Conservation (phyloP, 30 jellyfish, hydroid and myxozoan species). For the Aurelia coerulea region DNA sequence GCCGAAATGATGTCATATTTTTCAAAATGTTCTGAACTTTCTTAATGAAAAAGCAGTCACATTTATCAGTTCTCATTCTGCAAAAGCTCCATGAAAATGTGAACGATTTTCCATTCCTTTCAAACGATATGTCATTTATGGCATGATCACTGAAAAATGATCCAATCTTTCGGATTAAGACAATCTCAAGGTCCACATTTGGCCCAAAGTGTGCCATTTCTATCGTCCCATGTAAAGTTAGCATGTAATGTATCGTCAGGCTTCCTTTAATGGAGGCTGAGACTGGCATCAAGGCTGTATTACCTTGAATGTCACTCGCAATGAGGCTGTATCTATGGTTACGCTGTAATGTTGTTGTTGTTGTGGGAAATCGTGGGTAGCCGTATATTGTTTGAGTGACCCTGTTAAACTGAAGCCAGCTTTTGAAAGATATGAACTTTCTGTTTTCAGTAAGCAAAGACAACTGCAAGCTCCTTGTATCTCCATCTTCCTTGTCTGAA, state of each 20-base stretch:
- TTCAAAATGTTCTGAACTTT: slow-evolving; percentile 24
- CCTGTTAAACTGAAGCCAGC: slow-evolving; percentile 72
- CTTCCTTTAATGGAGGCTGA: slow-evolving; percentile 56
- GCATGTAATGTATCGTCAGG: slow-evolving; percentile 24
- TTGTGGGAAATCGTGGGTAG: slow-evolving; percentile 50
- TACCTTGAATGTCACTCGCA: slow-evolving; percentile 86
- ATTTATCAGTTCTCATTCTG: slow-evolving; percentile 24
- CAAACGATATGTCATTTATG: slow-evolving; percentile 52
- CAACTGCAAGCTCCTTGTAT: slow-evolving; percentile 45
- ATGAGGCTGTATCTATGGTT: slow-evolving; percentile 52
- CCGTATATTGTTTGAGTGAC: slow-evolving; percentile 56
- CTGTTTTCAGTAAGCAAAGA: slow-evolving; percentile 34
- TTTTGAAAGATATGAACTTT: slow-evolving; percentile 6
- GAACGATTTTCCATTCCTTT: slow-evolving; percentile 26
- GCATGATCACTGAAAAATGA: slow-evolving; percentile 42
- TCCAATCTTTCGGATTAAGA: slow-evolving; percentile 53
- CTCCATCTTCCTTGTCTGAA: slow-evolving; percentile 62
- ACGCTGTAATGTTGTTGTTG: slow-evolving; percentile 28
- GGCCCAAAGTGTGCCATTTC: slow-evolving; percentile 14
- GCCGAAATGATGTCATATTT: slow-evolving; percentile 9
- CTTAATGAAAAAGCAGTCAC: slow-evolving; percentile 55
- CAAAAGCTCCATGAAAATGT: slow-evolving; percentile 74
- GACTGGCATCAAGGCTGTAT: slow-evolving; percentile 70
- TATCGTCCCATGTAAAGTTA: slow-evolving; percentile 36
- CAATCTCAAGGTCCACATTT: slow-evolving; percentile 41